Base-by-base conservation (phyloP, 2,113 vertebrate species). In the Phrynosoma blainvillii region DNA sequence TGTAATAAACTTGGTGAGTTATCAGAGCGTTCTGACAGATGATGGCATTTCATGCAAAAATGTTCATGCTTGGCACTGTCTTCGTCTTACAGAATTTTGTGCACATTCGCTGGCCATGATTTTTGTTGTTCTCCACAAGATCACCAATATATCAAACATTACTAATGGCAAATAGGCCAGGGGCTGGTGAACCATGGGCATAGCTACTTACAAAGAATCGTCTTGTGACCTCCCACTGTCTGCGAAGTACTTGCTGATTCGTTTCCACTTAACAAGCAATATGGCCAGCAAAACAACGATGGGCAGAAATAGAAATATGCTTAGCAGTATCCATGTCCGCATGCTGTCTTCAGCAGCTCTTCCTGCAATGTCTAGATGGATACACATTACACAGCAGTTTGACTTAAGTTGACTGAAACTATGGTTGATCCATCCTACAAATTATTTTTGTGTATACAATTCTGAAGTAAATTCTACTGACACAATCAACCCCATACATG, bases 231-330 rank as follows among this genome's bases (percentile, higher is more conserved):
- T 18, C 23, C 1, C 21, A 0, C 76, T 54, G 12, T 25, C 54
- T 36, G 36, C 25, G 2, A 66, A 84, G 74, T 20, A 66, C 1
- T 66, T 62, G 7, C 2, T 62, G 76, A 83, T n/a, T 6, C 1
- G 2, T 42, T 5, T 88, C 89, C 82, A 8, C 68, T 77, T 42
- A 32, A 66, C 0, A 12, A 30, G 0, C 6, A 92, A 21, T 6
- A 79, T 11, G 6, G 30, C 0, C 12, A 47, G 74, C 0, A 0
- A 16, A 0, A 86, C 1, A 0, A 93, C 59, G 3, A 89, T 0
- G 0, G 93, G 89, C 65, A 92, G 83, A 0, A 90, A 23, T 0
- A 92, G 56, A 59, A 89, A 82, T 65, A 75, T 89, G 86, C 87
- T 88, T 59, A 94, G 75, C 59, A 92, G 11, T 1, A 79, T 32